These are phyloP conservation scores for Danio choprae DNA, from an alignment of 2,797 vertebrate species.

Conservation along the genomic window DNA sequence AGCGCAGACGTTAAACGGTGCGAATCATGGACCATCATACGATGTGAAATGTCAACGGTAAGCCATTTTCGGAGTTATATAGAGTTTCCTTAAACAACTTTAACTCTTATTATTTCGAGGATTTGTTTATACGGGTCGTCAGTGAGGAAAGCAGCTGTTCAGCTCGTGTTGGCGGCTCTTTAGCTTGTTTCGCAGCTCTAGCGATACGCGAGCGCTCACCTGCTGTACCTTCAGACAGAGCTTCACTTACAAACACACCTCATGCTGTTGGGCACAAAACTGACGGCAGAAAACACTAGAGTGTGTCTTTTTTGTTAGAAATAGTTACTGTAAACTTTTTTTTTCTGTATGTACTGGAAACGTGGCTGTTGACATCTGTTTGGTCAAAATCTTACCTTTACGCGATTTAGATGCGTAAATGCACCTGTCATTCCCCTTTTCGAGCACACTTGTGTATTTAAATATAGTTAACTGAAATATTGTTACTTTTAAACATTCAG, in stretches of 20 bases:
- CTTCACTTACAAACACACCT: constrained; percentile 1
- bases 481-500: not conserved
- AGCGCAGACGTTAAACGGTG: constrained; percentile 51
- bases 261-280: not conserved
- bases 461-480: not conserved
- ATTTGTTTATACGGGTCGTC: not conserved
- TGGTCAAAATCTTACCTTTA: not conserved
- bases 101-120: not conserved
- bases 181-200: constrained; percentile 14
- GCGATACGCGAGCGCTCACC: constrained; percentile 13
- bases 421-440: not conserved
- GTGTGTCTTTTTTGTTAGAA: too few relatives aligned
- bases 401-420: not conserved
- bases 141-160: not conserved
- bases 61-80: constrained; percentile 17
- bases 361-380: not conserved
- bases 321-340: not conserved
- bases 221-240: not conserved
- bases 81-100: not conserved
- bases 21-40: constrained; percentile 53
- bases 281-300: not conserved
- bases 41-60: constrained; percentile 65
- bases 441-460: not conserved
- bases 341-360: not conserved
- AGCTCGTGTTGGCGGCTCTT: constrained; percentile 12